Evolutionary conservation across 2,797 vertebrate genomes (phyloP).

Genomic region (Eospalax fontanierii): DNA sequence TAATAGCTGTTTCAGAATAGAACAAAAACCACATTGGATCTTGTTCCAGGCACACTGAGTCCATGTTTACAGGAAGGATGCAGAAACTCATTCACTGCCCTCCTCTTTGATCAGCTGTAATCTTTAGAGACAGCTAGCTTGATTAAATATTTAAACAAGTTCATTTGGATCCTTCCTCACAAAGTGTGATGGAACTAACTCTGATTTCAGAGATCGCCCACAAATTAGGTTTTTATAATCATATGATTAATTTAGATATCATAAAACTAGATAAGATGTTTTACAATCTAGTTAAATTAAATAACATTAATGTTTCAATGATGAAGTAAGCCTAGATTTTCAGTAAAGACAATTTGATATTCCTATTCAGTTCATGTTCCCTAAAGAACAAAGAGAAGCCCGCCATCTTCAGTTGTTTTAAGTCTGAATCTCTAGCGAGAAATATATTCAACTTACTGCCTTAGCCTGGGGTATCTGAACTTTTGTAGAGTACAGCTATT

Average conservation of each 20-base stretch:
- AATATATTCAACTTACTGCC: neutral
- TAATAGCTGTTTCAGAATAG: slow-evolving; percentile 59
- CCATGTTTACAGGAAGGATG: neutral
- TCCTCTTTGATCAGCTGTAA: neutral
- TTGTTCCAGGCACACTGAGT: neutral
- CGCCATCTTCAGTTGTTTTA: neutral
- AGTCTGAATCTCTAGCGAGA: neutral
- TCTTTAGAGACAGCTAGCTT: neutral
- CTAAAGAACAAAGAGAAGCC: slow-evolving; percentile 9
- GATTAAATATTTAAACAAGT: slow-evolving; percentile 6
- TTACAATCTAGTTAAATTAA: slow-evolving; percentile 30
- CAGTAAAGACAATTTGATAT: neutral
- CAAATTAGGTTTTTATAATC: slow-evolving; percentile 4
- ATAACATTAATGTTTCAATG: no score
- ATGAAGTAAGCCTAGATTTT: no score
- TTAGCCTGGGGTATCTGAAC: neutral
- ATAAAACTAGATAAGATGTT: slow-evolving; percentile 51
- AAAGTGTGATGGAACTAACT: neutral
- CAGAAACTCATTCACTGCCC: neutral
- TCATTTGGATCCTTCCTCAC: neutral
- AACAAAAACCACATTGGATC: neutral
- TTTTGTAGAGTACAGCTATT: neutral
- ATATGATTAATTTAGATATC: neutral
- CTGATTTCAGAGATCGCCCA: neutral
- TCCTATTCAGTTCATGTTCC: neutral